Base-by-base conservation (phyloP, 2,888 invertebrate species). In the Tachystola acroxantha region DNA sequence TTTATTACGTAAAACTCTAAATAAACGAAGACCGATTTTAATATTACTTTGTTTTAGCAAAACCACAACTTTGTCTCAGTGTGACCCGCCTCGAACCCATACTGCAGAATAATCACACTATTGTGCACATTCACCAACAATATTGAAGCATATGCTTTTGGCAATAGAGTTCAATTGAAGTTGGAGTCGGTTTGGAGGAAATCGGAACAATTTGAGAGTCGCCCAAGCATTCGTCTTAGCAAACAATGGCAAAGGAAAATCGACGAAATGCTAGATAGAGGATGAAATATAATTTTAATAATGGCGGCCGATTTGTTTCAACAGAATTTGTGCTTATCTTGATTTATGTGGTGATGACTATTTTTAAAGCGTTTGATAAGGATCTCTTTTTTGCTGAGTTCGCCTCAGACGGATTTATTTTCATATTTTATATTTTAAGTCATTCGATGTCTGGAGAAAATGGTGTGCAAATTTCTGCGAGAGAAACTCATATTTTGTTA, bases 261-360 rank as follows among this genome's bases (percentile, higher is more conserved):
- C 57, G 61, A 56, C 59, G 54, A 64, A 67, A 58, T 48, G 48
- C 48, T 43, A 66, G 67, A 70, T 66, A 71, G 65, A 66, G n/a
- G 59, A 63, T 68, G 69, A 64, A 57, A 60, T 60, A 63, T 61
- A 61, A 61, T 66, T 67, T 59, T 56, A 48, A 50, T 64, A 61
- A 68, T 62, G 51, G 51, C 42, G 36, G 40, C 45, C 37, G 53
- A 57, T 58, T 53, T 56, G 49, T 58, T 53, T 48, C 37, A 27
- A 38, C 14, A 34, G 39, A 46, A 48, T 34, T 51, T 43, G 48
- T 43, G 36, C 24, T 44, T 45, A 44, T 47, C 44, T 40, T 36
- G 42, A 37, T 43, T 45, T 36, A 41, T 37, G 34, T 36, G 33
- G 40, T 37, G 38, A 26, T 36, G 29, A 16, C 29, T 16, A 30